Evolutionary conservation across 1,140 invertebrate species (phyloP).

Genomic region (Pollicipes pollicipes): DNA sequence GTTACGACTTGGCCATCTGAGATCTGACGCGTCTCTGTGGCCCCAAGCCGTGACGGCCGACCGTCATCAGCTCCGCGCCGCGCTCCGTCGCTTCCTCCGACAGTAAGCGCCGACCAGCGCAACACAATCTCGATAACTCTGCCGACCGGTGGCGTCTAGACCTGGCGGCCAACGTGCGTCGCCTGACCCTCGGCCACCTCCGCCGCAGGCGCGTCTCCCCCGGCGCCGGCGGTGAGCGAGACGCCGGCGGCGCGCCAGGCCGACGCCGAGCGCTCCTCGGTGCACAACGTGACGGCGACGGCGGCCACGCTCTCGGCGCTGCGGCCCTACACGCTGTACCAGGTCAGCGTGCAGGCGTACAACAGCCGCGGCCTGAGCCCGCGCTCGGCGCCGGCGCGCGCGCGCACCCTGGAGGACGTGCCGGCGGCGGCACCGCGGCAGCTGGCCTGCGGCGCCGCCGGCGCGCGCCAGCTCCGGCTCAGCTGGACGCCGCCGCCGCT

Average conservation of each 20-base stretch:
- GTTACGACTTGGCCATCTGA: too few relatives aligned
- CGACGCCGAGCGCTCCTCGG: constrained; percentile 1
- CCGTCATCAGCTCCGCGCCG: too few relatives aligned
- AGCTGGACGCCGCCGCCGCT: constrained; percentile 30
- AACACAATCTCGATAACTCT: too few relatives aligned
- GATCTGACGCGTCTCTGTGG: too few relatives aligned
- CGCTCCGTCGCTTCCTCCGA: too few relatives aligned
- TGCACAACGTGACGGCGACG: constrained; percentile 9
- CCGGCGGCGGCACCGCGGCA: too few relatives aligned
- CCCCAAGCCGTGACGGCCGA: too few relatives aligned
- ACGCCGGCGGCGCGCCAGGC: constrained; percentile 2
- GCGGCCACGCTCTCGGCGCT: constrained; percentile 17
- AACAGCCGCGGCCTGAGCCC: constrained; percentile 41
- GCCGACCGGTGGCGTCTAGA: too few relatives aligned
- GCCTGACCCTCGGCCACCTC: too few relatives aligned
- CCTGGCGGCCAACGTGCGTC: too few relatives aligned
- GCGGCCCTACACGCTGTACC: constrained; percentile 25
- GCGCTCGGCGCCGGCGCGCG: constrained; percentile 46
- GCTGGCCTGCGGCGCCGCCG: neutral
- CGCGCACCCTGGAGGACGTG: constrained; percentile 60
- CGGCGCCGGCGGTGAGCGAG: constrained; percentile 11
- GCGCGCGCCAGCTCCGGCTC: constrained; percentile 11
- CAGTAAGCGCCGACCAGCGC: too few relatives aligned
- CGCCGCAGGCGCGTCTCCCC: constrained; percentile 9
- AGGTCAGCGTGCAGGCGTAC: constrained; percentile 27